Evolutionary conservation across 2,113 vertebrate species (phyloP), one percentile per base, ranked within the genome.

Genomic region (Fulica atra): DNA sequence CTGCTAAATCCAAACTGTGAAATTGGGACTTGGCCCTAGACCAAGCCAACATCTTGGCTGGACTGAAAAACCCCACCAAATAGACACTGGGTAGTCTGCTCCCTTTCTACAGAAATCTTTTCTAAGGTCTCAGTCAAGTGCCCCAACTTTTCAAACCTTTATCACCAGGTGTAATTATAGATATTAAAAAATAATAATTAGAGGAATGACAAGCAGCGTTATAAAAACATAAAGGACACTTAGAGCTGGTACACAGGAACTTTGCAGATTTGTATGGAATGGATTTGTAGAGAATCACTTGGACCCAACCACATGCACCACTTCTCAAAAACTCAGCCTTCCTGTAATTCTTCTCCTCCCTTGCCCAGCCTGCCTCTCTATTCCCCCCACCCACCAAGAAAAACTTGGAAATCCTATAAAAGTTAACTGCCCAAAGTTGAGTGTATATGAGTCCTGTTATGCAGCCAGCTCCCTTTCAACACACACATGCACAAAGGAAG

Each of bases 1-100:
- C 65, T 81, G 88, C 91, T 86, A 95, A 96, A 86, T 65, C 91
- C 86, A 64, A 96, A 51, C 91, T 91, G 92, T 96, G 92, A 93
- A 96, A 92, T 36, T 80, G 91, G 70, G 40, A 84, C 65, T 57
- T 95, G 91, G 92, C 80, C 50, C 61, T n/a, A 10, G 5, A 90
- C 77, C 92, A 94, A 95, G 53, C 13, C 80, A 93, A 42, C 61
- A 74, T 92, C 88, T 96, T 94, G 92, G 40, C 64, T 81, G 54
- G 40, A 24, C 73, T 65, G 83, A 61, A 86, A 93, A 76, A 74
- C 92, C 46, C 60, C 86, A 93, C 76, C 48, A 51, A 87, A 42
- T 13, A 94, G 80, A 84, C 80, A 26, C 31, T 60, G 69, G 81
- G 28, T 33, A 9, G 25, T n/a, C 72, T 72, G 69, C 81, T 86